A percentile compares a stretch with the other conserved stretches of the same genome.
Conservation (phyloP, 92 coral and sea anemone genomes). For the Ricordea florida region DNA sequence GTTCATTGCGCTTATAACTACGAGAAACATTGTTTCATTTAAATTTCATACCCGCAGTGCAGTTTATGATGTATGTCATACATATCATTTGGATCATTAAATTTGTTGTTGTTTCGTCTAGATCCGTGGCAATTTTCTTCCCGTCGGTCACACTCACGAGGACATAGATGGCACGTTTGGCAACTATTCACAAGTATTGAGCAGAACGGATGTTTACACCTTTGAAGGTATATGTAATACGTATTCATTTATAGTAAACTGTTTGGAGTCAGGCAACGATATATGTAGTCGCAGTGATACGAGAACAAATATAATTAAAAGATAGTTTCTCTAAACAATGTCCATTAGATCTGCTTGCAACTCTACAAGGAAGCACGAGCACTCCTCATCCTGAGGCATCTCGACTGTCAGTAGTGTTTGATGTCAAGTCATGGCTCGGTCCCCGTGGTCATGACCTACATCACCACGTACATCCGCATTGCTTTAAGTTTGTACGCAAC, state of each 20-base stretch:
- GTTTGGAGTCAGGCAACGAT: neutral
- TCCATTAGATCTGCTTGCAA: conserved; percentile 8
- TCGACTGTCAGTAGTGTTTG: conserved; percentile 7
- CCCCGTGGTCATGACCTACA: neutral
- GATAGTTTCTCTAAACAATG: neutral
- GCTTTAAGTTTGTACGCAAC: conserved; percentile 30
- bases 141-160: conserved; percentile 29
- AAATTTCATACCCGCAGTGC: neutral
- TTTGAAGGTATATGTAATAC: conserved; percentile 9
- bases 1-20: too few species aligned
- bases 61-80: neutral
- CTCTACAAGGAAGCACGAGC: neutral
- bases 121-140: conserved; percentile 27
- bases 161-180: conserved; percentile 41
- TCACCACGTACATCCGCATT: conserved; percentile 14
- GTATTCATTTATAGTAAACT: neutral
- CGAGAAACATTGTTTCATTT: too few species aligned
- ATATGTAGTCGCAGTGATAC: too few species aligned
- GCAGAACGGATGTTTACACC: conserved; percentile 8
- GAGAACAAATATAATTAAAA: too few species aligned
- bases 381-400: conserved; percentile 25
- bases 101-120: neutral
- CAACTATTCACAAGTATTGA: neutral
- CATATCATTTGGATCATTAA: neutral
- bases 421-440: neutral